Conservation (phyloP, 2,797 vertebrate genomes). For the Cynodonichthys magdalenae region DNA sequence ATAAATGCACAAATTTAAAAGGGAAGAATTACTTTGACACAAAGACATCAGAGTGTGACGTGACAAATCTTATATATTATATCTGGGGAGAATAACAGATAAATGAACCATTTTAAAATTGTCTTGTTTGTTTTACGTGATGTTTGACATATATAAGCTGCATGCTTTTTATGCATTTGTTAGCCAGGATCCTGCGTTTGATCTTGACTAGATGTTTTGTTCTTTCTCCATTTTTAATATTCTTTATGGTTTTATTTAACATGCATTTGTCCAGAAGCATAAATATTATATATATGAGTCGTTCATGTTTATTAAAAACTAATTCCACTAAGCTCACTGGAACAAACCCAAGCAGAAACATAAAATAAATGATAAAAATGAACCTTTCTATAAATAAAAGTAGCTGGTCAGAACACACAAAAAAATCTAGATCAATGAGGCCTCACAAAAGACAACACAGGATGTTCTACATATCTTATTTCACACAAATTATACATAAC, state of each 20-base stretch:
- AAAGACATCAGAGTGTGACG: slow-evolving; percentile 53
- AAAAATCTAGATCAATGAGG: no score
- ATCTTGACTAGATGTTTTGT: no score
- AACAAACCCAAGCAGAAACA: neutral
- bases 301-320: neutral
- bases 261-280: neutral
- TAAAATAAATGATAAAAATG: no score
- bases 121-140: slow-evolving; percentile 13
- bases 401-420: no score
- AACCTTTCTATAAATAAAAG: no score
- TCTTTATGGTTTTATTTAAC: neutral
- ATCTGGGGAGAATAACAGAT: slow-evolving; percentile 10
- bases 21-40: slow-evolving; percentile 49
- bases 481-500: neutral
- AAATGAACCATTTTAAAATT: slow-evolving; percentile 7
- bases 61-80: slow-evolving; percentile 46
- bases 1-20: slow-evolving; percentile 57
- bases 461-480: neutral
- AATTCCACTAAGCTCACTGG: neutral
- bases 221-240: neutral
- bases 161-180: no score
- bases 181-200: neutral
- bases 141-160: neutral
- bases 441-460: neutral
- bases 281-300: neutral